These are phyloP conservation scores for Periophthalmus modestus DNA, from an alignment of 2,113 vertebrate genomes.

Conservation along the genomic window DNA sequence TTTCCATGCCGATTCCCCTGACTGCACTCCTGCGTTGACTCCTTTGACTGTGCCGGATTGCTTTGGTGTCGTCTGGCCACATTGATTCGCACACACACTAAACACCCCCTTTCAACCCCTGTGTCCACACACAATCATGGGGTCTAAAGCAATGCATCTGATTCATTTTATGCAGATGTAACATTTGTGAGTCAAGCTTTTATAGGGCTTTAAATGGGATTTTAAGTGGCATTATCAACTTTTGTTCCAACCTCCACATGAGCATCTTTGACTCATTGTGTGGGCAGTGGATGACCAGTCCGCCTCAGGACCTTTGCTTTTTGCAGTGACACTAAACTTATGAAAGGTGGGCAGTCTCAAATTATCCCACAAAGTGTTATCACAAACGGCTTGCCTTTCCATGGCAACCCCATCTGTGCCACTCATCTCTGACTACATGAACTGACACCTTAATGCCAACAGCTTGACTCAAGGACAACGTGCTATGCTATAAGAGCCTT, in stretches of 20 bases:
- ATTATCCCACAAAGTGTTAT: constrained; percentile 25
- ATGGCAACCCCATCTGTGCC: constrained; percentile 14
- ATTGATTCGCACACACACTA: constrained; percentile 64
- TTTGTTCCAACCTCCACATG: constrained; percentile 25
- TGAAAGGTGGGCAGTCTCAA: constrained; percentile 36
- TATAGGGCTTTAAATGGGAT: constrained; percentile 24
- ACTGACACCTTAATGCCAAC: constrained; percentile 17
- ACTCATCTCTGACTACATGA: constrained; percentile 5
- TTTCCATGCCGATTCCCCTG: constrained; percentile 81
- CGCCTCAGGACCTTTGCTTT: constrained; percentile 16
- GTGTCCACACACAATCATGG: constrained; percentile 32
- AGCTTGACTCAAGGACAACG: constrained; percentile 21
- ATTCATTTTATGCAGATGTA: constrained; percentile 47
- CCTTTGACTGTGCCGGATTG: constrained; percentile 78
- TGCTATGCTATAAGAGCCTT: constrained; percentile 13
- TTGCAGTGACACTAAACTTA: constrained; percentile 25
- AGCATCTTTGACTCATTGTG: constrained; percentile 20
- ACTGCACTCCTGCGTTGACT: constrained; percentile 76
- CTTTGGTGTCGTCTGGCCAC: constrained; percentile 79
- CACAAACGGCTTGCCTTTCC: constrained; percentile 26
- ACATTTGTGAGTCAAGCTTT: constrained; percentile 27
- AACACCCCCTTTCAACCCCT: constrained; percentile 6
- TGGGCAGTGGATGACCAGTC: constrained; percentile 32
- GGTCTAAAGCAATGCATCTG: constrained; percentile 24
- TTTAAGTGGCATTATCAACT: constrained; percentile 30